Evolutionary conservation across 2,888 invertebrate genomes (phyloP), one percentile per base, ranked within the genome.

Genomic region (Brassicogethes aeneus): DNA sequence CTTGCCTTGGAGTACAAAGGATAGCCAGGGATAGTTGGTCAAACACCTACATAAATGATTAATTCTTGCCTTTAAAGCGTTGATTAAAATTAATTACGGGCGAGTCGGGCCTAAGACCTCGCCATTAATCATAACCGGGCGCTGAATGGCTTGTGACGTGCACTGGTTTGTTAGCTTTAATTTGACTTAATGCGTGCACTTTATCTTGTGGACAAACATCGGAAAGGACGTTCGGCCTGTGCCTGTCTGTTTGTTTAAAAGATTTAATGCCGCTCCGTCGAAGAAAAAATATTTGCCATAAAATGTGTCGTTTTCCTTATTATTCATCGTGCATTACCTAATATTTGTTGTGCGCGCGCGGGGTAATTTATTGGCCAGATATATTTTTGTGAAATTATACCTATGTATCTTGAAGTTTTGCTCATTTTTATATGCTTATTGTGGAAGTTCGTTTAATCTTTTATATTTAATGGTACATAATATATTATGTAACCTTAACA

Each of bases 51-150:
- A 7, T 5, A 5, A 5, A 41, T 51, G 53, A 53, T 55, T 52
- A 53, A 55, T 53, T 43, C 42, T 8, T 30, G 51, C 44, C 45
- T 48, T 50, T 41, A 45, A 34, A 44, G 44, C 40, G 46, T 44
- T 52, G 48, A 55, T 55, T 53, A 48, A 53, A 48, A 55, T 55
- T 55, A 52, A 55, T 55, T 52, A 49, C 41, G 39, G 36, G 39
- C 39, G 44, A 42, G 50, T 53, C 48, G 45, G 43, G 42, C 44
- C 39, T 43, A 46, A 51, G 46, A 42, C 46, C 39, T 16, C 17
- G 17, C 40, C 15, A 53, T 53, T 45, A 44, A 51, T 53, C 50
- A 51, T 45, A 23, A 5, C 5, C 5, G 44, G 48, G 45, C 46
- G 44, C 45, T 48, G 45, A 47, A 48, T 51, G 44, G 5, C 23